Evolutionary conservation across 1,140 invertebrate species (phyloP).

Genomic region (Cardiocondyla obscurior): DNA sequence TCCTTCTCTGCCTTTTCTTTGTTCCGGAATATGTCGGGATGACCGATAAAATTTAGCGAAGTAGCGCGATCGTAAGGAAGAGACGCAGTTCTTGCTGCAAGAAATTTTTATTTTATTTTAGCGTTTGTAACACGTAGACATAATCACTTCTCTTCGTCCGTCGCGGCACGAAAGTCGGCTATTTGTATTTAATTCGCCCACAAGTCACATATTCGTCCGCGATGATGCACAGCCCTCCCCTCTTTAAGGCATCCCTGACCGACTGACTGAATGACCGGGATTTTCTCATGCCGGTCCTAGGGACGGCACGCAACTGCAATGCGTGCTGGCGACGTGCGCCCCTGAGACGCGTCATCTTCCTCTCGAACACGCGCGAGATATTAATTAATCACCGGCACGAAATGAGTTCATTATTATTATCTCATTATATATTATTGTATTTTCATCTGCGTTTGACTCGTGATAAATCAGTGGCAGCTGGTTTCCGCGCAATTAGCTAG

Average conservation of each 20-base stretch:
- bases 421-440: conserved; percentile 50
- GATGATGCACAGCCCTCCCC: conserved; percentile 3
- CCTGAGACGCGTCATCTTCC: conserved; percentile 9
- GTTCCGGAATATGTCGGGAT: background rate
- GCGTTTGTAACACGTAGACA: too few species aligned
- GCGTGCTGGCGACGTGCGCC: background rate
- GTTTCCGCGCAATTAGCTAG: conserved; percentile 50
- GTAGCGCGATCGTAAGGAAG: background rate
- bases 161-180: background rate
- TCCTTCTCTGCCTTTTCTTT: conserved; percentile 23
- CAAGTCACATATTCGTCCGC: background rate
- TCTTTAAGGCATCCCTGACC: conserved; percentile 11
- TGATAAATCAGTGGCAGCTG: conserved; percentile 52
- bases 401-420: conserved; percentile 36
- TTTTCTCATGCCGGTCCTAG: conserved; percentile 34
- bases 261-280: conserved; percentile 44
- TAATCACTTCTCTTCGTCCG: background rate
- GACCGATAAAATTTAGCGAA: background rate
- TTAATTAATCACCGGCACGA: conserved; percentile 18
- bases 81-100: background rate
- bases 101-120: background rate
- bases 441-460: conserved; percentile 29
- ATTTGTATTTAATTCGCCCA: background rate
- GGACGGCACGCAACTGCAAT: background rate
- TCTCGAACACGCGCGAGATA: background rate